Evolutionary conservation across 2,888 invertebrate genomes (phyloP).

Genomic region (Platycheirus albimanus): DNA sequence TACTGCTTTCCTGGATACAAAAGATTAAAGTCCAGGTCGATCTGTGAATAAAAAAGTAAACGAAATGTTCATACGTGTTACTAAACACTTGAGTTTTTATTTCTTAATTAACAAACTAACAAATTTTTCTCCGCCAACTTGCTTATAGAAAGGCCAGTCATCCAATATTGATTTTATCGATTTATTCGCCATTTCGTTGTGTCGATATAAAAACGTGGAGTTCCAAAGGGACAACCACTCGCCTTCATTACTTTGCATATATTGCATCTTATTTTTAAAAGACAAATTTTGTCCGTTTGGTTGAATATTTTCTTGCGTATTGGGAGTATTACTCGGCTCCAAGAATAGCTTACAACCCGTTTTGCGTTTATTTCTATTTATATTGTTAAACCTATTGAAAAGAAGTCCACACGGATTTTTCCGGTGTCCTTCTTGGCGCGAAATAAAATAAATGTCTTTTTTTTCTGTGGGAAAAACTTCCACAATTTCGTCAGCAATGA

Average conservation of each 20-base stretch:
- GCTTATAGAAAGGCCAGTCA: constrained; percentile 16
- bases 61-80: not conserved
- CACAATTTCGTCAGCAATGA: not conserved
- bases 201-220: too few relatives aligned
- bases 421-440: not conserved
- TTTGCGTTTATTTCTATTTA: not conserved
- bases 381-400: too few relatives aligned
- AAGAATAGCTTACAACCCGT: not conserved
- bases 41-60: not conserved
- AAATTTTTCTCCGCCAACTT: not conserved
- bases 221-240: too few relatives aligned
- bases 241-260: too few relatives aligned
- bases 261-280: too few relatives aligned
- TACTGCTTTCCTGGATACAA: not conserved
- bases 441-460: not conserved
- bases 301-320: not conserved
- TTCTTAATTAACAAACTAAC: too few relatives aligned
- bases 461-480: constrained; percentile 8
- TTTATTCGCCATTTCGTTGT: too few relatives aligned
- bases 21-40: not conserved
- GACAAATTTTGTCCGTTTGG: not conserved
- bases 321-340: not conserved
- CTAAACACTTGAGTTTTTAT: too few relatives aligned
- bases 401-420: constrained; percentile 4
- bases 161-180: not conserved